A percentile compares a stretch with the other conserved stretches of the same genome.
These are phyloP conservation scores for Junco hyemalis DNA, from an alignment of 2,113 vertebrate genomes.

Conservation along the genomic window DNA sequence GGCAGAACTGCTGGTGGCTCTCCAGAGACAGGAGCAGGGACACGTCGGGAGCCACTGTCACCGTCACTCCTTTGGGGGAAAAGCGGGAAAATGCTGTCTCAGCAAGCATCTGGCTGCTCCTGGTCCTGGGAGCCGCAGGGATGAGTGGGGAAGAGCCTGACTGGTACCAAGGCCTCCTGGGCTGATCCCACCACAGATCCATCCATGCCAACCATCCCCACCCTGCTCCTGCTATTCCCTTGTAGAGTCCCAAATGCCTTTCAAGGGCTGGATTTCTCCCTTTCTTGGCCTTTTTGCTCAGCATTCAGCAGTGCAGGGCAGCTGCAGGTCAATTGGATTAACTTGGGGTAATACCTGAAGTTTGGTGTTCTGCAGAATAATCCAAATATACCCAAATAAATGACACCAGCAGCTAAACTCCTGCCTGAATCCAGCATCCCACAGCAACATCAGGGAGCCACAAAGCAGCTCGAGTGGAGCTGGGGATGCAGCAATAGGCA, in stretches of 20 bases:
- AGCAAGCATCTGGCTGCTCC: rapidly evolving
- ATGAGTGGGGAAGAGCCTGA: neutral
- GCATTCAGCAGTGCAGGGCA: neutral
- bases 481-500: neutral
- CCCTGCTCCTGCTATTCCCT: neutral
- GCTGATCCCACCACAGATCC: rapidly evolving
- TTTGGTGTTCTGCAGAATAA: neutral
- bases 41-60: conserved; percentile 75
- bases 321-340: too few relatives aligned
- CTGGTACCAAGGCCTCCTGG: rapidly evolving
- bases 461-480: rapidly evolving
- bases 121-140: rapidly evolving
- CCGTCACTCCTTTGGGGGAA: conserved; percentile 76
- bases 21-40: conserved; percentile 81
- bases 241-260: neutral
- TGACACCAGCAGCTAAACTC: neutral
- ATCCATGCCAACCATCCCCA: rapidly evolving
- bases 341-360: neutral
- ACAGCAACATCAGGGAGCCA: rapidly evolving
- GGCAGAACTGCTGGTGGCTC: conserved; percentile 80
- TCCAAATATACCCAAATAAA: neutral
- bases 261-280: neutral
- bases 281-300: neutral
- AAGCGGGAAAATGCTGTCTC: rapidly evolving
- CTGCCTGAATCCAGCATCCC: neutral